phyloP scores from a whole-genome alignment of 1,140 invertebrate genomes.

The Probaryconus sp. region DNA sequence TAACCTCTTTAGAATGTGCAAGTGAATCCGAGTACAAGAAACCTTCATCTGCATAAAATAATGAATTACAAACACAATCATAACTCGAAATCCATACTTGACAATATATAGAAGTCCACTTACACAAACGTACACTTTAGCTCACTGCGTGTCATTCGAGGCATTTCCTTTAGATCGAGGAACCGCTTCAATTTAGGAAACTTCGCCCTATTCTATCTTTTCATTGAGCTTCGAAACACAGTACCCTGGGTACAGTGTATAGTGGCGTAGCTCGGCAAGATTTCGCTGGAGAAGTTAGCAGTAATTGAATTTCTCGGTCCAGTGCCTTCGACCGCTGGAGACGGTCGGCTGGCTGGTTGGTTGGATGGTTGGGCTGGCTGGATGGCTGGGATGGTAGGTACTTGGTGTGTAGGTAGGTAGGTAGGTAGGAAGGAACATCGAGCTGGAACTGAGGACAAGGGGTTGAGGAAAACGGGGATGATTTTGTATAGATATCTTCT shows the following conservation, averaged over 20 bases:
- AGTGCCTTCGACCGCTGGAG: conserved; percentile 72
- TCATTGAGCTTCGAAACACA: conserved; percentile 72
- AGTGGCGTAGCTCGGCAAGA: conserved; percentile 64
- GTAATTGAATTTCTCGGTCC: conserved; percentile 77
- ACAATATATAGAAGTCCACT: conserved; percentile 1
- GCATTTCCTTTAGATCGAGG: conserved; percentile 53
- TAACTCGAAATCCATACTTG: conserved; percentile 6
- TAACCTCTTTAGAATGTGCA: no score
- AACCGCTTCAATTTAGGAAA: conserved; percentile 60
- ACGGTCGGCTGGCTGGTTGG: conserved; percentile 65
- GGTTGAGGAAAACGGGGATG: conserved; percentile 36
- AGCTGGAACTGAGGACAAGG: conserved; percentile 10
- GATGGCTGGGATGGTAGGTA: conserved; percentile 2
- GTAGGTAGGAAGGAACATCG: conserved; percentile 1
- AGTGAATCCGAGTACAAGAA: no score
- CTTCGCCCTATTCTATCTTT: conserved; percentile 64
- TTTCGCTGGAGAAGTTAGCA: conserved; percentile 75
- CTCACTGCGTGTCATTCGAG: conserved; percentile 46
- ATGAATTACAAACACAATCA: conserved; percentile 57
- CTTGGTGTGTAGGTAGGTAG: conserved; percentile 12
- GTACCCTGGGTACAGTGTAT: conserved; percentile 69
- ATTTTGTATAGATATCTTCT: conserved; percentile 55
- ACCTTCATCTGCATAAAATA: conserved; percentile 59
- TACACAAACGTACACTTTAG: conserved; percentile 36
- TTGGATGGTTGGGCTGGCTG: not conserved